Percentiles rank a stretch among this genome's conserved stretches.
Evolutionary conservation across 2,888 invertebrate genomes (phyloP).

Genomic region (Drosophila maculinotata): DNA sequence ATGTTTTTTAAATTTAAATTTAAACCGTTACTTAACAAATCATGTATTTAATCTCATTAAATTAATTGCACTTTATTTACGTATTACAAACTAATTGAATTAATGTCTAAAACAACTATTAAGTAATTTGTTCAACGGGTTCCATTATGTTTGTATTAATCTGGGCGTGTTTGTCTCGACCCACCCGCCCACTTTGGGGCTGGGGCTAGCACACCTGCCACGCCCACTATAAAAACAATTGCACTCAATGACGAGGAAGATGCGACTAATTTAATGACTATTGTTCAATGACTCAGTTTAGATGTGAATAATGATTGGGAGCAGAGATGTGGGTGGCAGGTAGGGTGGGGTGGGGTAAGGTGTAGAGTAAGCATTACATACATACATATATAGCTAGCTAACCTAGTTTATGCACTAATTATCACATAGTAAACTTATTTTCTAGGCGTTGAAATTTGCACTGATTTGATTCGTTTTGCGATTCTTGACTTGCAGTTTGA

Average conservation of each 20-base stretch:
- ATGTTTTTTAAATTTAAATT: not conserved
- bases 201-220: conserved; percentile 13
- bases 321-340: conserved; percentile 2
- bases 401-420: conserved; percentile 70
- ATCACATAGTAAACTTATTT: conserved; percentile 77
- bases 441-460: conserved; percentile 55
- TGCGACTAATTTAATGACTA: conserved; percentile 74
- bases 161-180: conserved; percentile 9
- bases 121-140: conserved; percentile 57
- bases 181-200: too few species aligned
- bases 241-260: conserved; percentile 19
- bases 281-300: conserved; percentile 70
- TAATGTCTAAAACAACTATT: conserved; percentile 31
- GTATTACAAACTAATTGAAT: conserved; percentile 24
- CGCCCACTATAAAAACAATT: conserved; percentile 24
- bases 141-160: conserved; percentile 1
- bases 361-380: not conserved
- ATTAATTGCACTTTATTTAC: conserved; percentile 68
- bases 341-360: conserved; percentile 1
- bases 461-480: conserved; percentile 49
- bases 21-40: not conserved
- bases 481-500: conserved; percentile 58
- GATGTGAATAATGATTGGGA: not conserved
- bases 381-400: too few species aligned
- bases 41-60: conserved; percentile 26